Conservation (phyloP, 2,113 vertebrate genomes). For the Lophura nycthemera region DNA sequence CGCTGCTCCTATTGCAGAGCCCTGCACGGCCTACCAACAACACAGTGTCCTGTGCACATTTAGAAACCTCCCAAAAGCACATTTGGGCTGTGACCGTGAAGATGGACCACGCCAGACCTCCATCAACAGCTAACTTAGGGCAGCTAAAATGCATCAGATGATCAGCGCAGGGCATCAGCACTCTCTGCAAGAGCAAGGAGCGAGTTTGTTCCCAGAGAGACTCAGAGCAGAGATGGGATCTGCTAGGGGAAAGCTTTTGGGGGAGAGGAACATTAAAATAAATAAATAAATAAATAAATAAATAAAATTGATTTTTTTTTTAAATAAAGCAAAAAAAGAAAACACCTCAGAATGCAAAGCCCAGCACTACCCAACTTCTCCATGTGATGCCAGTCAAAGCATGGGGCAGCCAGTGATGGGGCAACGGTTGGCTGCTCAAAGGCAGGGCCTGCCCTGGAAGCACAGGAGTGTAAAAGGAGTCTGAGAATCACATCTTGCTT, state of each 20-base stretch:
- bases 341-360: not conserved
- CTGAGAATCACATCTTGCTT: slow-evolving; percentile 11
- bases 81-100: not conserved
- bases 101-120: not conserved
- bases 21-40: not conserved
- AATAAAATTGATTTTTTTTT: not conserved
- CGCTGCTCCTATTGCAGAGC: not conserved
- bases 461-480: slow-evolving; percentile 42
- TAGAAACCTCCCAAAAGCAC: not conserved
- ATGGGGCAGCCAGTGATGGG: too few species aligned
- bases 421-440: too few species aligned
- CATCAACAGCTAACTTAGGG: slow-evolving; percentile 8
- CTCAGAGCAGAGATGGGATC: not conserved
- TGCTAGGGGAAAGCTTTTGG: not conserved
- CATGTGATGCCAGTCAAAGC: not conserved
- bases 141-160: not conserved
- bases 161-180: not conserved
- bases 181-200: not conserved
- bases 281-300: not conserved
- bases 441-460: not conserved
- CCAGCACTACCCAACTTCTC: not conserved
- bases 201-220: not conserved
- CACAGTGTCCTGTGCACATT: not conserved
- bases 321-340: not conserved
- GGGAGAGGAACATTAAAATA: not conserved